Evolutionary conservation across 1,140 invertebrate genomes (phyloP).

Genomic region (Chionoecetes opilio): DNA sequence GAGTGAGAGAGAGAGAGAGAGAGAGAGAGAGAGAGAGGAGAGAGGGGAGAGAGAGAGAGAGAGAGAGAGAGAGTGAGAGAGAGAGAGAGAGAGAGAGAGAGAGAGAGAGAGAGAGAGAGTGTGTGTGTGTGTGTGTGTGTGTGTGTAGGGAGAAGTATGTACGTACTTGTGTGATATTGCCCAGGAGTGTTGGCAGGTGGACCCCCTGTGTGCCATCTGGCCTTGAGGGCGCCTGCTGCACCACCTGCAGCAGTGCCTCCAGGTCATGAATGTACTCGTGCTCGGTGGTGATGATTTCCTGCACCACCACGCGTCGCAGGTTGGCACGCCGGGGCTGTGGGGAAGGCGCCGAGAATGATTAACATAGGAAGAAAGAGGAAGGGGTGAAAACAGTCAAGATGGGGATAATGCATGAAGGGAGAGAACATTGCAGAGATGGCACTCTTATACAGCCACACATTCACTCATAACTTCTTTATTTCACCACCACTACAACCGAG

Average conservation of each 20-base stretch:
- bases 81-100: no score
- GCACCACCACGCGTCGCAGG: conserved; percentile 65
- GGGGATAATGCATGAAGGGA: background rate
- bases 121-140: no score
- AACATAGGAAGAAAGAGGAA: background rate
- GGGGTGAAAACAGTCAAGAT: background rate
- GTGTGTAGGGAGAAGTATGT: background rate
- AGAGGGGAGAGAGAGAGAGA: no score
- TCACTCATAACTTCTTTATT: no score
- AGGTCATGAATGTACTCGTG: conserved; percentile 81
- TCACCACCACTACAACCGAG: no score
- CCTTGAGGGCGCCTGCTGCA: conserved; percentile 40
- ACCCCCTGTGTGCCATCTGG: conserved; percentile 68
- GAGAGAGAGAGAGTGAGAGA: no score
- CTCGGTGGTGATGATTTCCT: conserved; percentile 80
- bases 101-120: no score
- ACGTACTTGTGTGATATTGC: conserved; percentile 77
- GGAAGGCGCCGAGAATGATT: background rate
- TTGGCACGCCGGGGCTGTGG: conserved; percentile 30
- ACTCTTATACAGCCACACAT: no score
- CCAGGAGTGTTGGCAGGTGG: conserved; percentile 75
- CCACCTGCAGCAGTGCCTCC: conserved; percentile 78
- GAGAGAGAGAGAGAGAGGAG: no score
- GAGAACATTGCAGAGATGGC: no score
- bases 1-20: no score